Percentiles rank a stretch among this genome's conserved stretches.
Evolutionary conservation across 2,888 invertebrate species (phyloP).

Genomic region (Panopea generosa): DNA sequence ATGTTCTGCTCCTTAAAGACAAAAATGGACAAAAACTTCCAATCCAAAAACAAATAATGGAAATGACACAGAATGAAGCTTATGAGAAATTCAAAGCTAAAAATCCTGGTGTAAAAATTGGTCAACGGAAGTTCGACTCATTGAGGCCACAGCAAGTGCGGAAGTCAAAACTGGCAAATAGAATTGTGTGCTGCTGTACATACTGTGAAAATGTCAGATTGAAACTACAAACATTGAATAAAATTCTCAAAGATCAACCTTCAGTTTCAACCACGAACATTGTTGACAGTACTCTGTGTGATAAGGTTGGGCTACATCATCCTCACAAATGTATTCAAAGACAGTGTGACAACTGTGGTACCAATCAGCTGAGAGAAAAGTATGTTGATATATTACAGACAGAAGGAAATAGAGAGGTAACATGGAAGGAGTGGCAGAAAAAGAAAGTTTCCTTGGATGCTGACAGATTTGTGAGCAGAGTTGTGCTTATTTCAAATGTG

Average conservation of each 20-base stretch:
- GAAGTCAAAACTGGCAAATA: neutral
- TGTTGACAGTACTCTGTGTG: conserved; percentile 14
- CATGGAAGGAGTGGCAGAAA: conserved; percentile 20
- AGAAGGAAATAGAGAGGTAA: neutral
- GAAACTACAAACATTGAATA: conserved; percentile 14
- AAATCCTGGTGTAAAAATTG: conserved; percentile 10
- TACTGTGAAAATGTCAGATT: conserved; percentile 22
- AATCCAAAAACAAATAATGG: conserved; percentile 13
- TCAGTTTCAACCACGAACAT: neutral
- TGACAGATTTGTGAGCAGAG: conserved; percentile 17
- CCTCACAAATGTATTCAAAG: neutral
- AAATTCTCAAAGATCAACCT: neutral
- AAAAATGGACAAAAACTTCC: conserved; percentile 4
- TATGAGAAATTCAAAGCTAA: conserved; percentile 18
- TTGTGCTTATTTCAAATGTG: neutral
- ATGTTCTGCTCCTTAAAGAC: neutral
- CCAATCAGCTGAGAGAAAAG: neutral
- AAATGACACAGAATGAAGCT: conserved; percentile 24
- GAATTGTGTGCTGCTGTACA: conserved; percentile 28
- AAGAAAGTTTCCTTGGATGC: conserved; percentile 8
- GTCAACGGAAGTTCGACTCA: conserved; percentile 18
- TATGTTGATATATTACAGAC: neutral
- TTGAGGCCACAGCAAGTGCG: conserved; percentile 19
- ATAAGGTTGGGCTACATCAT: conserved; percentile 7
- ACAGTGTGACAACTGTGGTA: conserved; percentile 20